Percentiles rank a stretch among this genome's conserved stretches.
Conservation (phyloP, 2,888 invertebrate species). For the Brachypalpus laphriformis region DNA sequence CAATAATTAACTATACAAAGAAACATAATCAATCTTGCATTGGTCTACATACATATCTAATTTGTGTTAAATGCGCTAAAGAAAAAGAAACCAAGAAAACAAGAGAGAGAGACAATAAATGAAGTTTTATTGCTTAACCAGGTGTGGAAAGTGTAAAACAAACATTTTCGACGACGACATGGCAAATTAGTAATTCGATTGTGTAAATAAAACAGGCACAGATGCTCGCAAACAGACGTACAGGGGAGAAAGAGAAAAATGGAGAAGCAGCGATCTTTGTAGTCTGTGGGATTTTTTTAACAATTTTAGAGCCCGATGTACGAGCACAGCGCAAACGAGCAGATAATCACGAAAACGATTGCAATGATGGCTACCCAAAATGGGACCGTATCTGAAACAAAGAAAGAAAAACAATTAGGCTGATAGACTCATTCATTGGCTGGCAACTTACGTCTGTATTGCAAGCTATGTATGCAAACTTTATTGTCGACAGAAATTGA, state of each 20-base stretch:
- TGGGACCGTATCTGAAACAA: constrained; percentile 89
- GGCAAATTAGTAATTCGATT: constrained; percentile 60
- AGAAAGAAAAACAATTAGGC: constrained; percentile 8
- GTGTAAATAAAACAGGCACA: constrained; percentile 40
- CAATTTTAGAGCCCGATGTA: constrained; percentile 88
- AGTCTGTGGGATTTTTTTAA: constrained; percentile 14
- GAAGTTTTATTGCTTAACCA: constrained; percentile 31
- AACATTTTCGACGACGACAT: constrained; percentile 33
- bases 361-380: constrained; percentile 91
- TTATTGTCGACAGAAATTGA: constrained; percentile 98
- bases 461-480: constrained; percentile 94
- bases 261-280: constrained; percentile 14
- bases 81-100: neutral
- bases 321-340: constrained; percentile 92
- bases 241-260: neutral
- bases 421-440: neutral
- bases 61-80: neutral
- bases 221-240: neutral
- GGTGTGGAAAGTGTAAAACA: constrained; percentile 13
- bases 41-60: neutral
- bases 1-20: neutral
- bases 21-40: neutral
- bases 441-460: constrained; percentile 88
- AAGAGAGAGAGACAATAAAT: constrained; percentile 20
- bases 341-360: constrained; percentile 89